Evolutionary conservation across 2,888 invertebrate species (phyloP), one percentile per base, ranked within the genome.

Genomic region (Sialis lutaria): DNA sequence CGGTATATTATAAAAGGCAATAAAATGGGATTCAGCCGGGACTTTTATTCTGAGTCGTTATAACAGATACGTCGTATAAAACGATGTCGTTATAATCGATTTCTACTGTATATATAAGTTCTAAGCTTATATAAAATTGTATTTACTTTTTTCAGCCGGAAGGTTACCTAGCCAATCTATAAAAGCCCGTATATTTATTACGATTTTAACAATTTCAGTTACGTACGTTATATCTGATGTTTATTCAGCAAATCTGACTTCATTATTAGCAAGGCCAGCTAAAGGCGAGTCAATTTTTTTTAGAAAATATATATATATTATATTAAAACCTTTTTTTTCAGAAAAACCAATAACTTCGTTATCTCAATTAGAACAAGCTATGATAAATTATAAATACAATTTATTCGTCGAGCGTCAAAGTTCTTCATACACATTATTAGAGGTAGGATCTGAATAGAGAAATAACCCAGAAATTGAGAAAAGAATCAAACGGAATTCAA

Each of bases 151-250:
- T 62, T 46, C 65, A 58, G 77, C 76, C 41, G 73, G 70, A 50
- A 72, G 70, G 53, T 72, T 73, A 50, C 76, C 79, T 1, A 75
- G 75, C 32, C 70, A 72, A 45, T 78, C 75, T 1, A 73, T 75
- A 57, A 78, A 80, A 55, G 76, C 78, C 1, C 73, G 82, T 43
- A 70, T 82, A 41, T 72, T 83, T n/a, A 72, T 76, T 9, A 75
- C 80, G 32, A 63, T 83, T 4, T 71, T 83, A 42, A 81, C 81
- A 45, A 68, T 84, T n/a, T 77, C 79, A 32, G 79, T 81, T 2
- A 84, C 84, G 0, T 84, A 84, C 59, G 82, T 84, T 5, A 75
- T 84, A 44, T 81, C 79, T 0, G 83, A 83, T 60, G 79, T 84
- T 70, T 84, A 84, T 59, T 82, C 83, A 0, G 83, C 84, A 0